A percentile compares a stretch with the other conserved stretches of the same genome.
These are phyloP conservation scores for Hoplodrina blanda DNA, from an alignment of 2,888 invertebrate genomes.

Conservation along the genomic window DNA sequence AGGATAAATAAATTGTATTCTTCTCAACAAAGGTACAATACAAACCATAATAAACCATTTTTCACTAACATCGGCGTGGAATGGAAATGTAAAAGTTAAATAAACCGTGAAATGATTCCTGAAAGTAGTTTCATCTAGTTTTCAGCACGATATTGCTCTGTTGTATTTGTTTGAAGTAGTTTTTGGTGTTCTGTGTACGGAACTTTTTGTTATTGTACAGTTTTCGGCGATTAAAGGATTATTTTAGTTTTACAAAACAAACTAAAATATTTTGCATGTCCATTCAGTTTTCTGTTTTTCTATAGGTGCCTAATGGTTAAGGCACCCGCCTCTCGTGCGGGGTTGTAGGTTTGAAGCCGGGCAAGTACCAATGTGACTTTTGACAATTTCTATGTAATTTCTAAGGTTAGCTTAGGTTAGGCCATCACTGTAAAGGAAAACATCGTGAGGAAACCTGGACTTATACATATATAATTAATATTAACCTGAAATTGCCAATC, in stretches of 20 bases:
- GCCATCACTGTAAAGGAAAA: too few species aligned
- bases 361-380: too few species aligned
- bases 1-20: background rate
- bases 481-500: too few species aligned
- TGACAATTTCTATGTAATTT: too few species aligned
- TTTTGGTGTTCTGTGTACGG: constrained; percentile 1
- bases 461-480: too few species aligned
- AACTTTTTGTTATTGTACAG: constrained; percentile 17
- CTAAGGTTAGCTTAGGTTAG: too few species aligned
- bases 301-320: too few species aligned
- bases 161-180: constrained; percentile 11
- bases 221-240: background rate
- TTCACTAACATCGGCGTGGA: constrained; percentile 7
- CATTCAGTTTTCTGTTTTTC: too few species aligned
- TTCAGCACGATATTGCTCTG: constrained; percentile 29
- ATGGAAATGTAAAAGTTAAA: constrained; percentile 35
- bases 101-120: constrained; percentile 25
- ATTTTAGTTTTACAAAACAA: background rate
- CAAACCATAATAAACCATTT: constrained; percentile 21
- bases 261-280: background rate
- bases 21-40: background rate
- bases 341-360: too few species aligned
- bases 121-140: constrained; percentile 54
- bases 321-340: too few species aligned
- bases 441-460: too few species aligned